phyloP scores from a whole-genome alignment of 2,797 vertebrate genomes.

The Brachymystax lenok region DNA sequence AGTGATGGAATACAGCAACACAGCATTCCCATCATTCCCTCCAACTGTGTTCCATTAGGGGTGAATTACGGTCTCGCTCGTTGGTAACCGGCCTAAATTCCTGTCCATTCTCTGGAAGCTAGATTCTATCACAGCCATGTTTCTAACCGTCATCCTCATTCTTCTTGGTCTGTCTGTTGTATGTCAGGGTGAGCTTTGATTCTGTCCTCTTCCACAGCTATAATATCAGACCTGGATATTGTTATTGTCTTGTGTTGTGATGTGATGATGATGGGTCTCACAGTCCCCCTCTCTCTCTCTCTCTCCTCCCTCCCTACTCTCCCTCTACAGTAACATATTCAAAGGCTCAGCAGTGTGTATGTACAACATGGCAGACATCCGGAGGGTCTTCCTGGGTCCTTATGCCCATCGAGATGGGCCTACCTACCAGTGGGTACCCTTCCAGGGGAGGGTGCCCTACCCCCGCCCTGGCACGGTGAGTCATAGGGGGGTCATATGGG shows the following conservation, averaged over 20 bases:
- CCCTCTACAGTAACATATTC: conserved; percentile 88
- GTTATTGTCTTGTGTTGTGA: neutral
- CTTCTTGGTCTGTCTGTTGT: conserved; percentile 51
- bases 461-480: conserved; percentile 97
- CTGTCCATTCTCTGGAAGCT: conserved; percentile 69
- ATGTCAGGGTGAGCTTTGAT: conserved; percentile 58
- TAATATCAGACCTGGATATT: neutral
- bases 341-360: conserved; percentile 97
- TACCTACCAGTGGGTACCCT: conserved; percentile 98
- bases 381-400: conserved; percentile 94
- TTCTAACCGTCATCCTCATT: conserved; percentile 64
- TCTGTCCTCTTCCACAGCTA: conserved; percentile 62
- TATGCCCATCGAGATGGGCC: conserved; percentile 97
- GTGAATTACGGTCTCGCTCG: conserved; percentile 40
- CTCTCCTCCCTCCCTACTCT: neutral
- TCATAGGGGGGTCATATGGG: conserved; percentile 8
- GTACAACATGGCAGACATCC: conserved; percentile 96
- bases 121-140: conserved; percentile 65
- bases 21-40: conserved; percentile 21
- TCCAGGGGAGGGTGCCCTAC: conserved; percentile 94
- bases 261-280: neutral
- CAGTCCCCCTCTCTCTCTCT: no score
- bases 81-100: conserved; percentile 70
- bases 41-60: conserved; percentile 34
- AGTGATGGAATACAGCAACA: neutral